Base-by-base conservation (phyloP, 2,888 invertebrate species). In the Phorcus lineatus region DNA sequence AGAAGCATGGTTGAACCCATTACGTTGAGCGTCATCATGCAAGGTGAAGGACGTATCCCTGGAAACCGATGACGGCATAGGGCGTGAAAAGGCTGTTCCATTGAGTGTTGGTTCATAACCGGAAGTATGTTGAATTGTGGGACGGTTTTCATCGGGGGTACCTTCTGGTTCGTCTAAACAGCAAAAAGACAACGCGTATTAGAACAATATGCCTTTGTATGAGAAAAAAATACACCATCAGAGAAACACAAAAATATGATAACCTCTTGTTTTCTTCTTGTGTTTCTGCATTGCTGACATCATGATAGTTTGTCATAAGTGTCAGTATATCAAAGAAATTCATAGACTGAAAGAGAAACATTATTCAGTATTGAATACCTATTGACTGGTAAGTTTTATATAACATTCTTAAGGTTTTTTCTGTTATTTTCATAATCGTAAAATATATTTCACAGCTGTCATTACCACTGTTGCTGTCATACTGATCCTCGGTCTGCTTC, bases 81-180 rank as follows among this genome's bases (percentile, higher is more conserved):
- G 89, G 28, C 89, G 80, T 7, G 84, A 80, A 67, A 90, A 90
- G 7, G 90, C 89, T 9, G 90, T 89, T 7, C 84, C 86, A 36
- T 85, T 83, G 55, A 84, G 67, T 13, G 47, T 11, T 13, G 82
- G 67, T 22, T 83, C 76, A 57, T 84, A 82, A 16, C 53, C 70
- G 24, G 81, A 67, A 62, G 74, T 54, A 19, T 70, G 31, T 24
- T 22, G 13, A 19, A 70, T 31, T 36, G 40, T 53, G 16, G 66
- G 79, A n/a, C 82, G 78, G 54, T 82, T 81, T 40, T 84, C 83
- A 54, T 82, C 81, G 3, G 62, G 54, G 53, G n/a, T 53, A n/a
- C 67, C 52, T n/a, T 85, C 84, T 19, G 75, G 57, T 53, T 86
- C 84, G 53, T 86, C 86, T 86, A 82, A 2, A 78, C 74, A 17